Conservation (phyloP, 2,797 vertebrate species). For the Myoxocephalus aenaeus region DNA sequence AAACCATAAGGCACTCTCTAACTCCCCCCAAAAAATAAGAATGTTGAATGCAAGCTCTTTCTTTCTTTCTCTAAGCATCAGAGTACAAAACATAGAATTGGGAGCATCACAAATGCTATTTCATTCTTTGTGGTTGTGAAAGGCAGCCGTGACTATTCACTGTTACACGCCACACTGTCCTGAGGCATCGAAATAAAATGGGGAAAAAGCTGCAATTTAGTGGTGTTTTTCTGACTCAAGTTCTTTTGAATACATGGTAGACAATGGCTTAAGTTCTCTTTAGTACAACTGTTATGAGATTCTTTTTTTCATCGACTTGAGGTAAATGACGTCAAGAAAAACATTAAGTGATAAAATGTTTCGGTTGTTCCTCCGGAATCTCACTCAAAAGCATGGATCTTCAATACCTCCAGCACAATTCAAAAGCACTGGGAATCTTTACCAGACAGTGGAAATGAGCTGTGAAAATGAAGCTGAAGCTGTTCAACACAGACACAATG, state of each 20-base stretch:
- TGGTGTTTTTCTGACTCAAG: neutral
- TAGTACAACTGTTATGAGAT: neutral
- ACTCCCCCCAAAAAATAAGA: constrained; percentile 7
- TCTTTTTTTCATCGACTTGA: neutral
- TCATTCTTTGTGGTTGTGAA: constrained; percentile 23
- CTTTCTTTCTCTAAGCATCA: constrained; percentile 8
- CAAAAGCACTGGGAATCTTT: neutral
- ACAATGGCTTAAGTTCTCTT: constrained; percentile 10
- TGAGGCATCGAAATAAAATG: constrained; percentile 32
- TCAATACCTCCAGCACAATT: neutral
- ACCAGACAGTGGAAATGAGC: neutral
- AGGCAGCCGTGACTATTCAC: constrained; percentile 7
- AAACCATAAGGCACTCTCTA: constrained; percentile 3
- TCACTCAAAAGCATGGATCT: neutral
- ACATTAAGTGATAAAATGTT: neutral
- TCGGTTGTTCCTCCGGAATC: neutral
- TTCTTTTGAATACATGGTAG: neutral
- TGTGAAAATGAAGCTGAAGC: neutral
- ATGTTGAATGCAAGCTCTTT: constrained; percentile 3
- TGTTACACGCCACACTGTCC: constrained; percentile 11
- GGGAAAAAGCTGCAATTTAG: constrained; percentile 26
- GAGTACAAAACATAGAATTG: constrained; percentile 22
- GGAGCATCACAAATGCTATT: constrained; percentile 29
- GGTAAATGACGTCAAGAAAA: neutral
- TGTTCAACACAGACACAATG: neutral